Base-by-base conservation (phyloP, 2,888 invertebrate genomes). In the Augochlorella aurata region DNA sequence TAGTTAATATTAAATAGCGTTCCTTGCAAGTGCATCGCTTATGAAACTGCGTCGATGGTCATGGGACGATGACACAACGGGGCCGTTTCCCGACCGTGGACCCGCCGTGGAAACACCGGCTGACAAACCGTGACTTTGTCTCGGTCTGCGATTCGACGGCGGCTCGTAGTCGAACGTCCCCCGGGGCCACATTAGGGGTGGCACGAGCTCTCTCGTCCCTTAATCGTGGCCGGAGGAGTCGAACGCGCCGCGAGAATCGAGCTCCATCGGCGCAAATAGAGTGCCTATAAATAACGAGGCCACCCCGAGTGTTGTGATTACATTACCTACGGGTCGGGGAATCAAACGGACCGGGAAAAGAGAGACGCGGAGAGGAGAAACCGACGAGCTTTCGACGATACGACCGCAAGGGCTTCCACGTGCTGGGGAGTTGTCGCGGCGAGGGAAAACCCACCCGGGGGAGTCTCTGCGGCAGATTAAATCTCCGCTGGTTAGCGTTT, bases 401-500 rank as follows among this genome's bases (percentile, higher is more conserved):
- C 65, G 52, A 50, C 81, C 83, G 72, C 82, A 68, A 82, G 82
- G 72, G 72, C 68, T 72, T 82, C 75, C 49, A 29, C 72, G 50
- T 61, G 49, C 38, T 54, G 50, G 67, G 24, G 58, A 24, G 52
- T 47, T 38, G 50, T 80, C 71, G 77, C 74, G 77, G 77, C 75
- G 74, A 81, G 81, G 76, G 80, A 80, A 81, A 81, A 83, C 79
- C 84, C 82, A 44, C 49, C 58, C 58, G 58, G 58, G 77, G 89
- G 85, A 87, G 83, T 85, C 88, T 86, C 87, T 87, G 90, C 88
- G 87, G 90, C 90, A 93, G 93, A 93, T 93, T 93, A 93, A 93
- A 93, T 93, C 93, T 93, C 89, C 89, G 89, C 91, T 91, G 93
- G 93, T 93, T 93, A 93, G 91, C 93, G 92, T 93, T 93, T 93